Evolutionary conservation across 2,113 vertebrate genomes (phyloP).

Genomic region (Bettongia penicillata): DNA sequence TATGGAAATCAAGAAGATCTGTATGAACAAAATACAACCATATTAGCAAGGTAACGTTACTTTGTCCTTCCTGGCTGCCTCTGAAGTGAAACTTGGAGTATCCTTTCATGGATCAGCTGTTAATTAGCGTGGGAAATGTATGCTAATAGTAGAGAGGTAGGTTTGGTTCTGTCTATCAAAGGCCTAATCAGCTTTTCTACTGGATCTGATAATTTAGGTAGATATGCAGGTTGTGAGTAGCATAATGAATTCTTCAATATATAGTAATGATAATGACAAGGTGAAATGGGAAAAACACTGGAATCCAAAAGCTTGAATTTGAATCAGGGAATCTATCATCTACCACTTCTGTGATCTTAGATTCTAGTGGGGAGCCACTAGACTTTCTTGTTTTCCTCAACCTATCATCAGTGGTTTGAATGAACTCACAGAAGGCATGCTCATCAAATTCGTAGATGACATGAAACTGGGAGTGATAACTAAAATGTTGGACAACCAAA

Average conservation of each 20-base stretch:
- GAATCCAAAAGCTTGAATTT: neutral
- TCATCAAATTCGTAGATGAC: neutral
- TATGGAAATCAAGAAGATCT: neutral
- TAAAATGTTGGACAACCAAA: neutral
- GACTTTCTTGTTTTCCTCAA: neutral
- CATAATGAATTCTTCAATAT: neutral
- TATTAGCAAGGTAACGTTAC: neutral
- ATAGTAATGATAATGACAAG: neutral
- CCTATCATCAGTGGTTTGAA: neutral
- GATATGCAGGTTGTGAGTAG: neutral
- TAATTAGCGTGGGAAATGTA: constrained; percentile 22
- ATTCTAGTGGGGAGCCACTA: neutral
- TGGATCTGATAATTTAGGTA: constrained; percentile 39
- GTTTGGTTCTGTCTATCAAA: neutral
- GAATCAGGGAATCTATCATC: neutral
- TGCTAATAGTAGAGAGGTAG: neutral
- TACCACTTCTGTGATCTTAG: neutral
- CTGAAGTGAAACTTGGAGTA: neutral
- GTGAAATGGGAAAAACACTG: neutral
- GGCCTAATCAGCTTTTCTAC: neutral
- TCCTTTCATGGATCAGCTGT: neutral
- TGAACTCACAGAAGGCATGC: neutral
- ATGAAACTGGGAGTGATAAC: neutral
- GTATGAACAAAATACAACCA: neutral
- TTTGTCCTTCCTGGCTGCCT: neutral